Base-by-base conservation (phyloP, 2,113 vertebrate species). In the Vulpes vulpes region DNA sequence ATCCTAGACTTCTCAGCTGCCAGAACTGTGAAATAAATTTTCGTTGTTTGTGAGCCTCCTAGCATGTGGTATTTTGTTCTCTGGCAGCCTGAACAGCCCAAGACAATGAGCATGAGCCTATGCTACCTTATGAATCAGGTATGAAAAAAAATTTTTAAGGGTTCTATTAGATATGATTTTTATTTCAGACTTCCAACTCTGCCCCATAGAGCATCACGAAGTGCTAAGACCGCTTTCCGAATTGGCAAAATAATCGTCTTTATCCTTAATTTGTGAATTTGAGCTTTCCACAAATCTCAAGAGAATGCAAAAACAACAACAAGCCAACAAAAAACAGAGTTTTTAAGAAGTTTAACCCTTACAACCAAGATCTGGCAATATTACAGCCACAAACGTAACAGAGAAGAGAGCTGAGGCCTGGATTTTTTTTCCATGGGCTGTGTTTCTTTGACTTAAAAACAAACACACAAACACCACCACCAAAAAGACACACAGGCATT, bases 341-440 rank as follows among this genome's bases (percentile, higher is more conserved):
- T 53, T 73, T 89, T 69, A 62, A 85, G n/a, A 62, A 85, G n/a
- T 89, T 43, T 69, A 81, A 71, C 78, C 22, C 14, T 94, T 93
- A 76, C 38, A 96, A 8, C 23, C 19, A 69, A 74, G 76, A 79
- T 30, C 69, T 84, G 59, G 76, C 59, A 69, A 64, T 20, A n/a
- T 73, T 8, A 27, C 22, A 16, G 19, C 23, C 69, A 22, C 32
- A 27, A 62, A 74, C 83, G 73, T 35, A 74, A 32, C 53, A 59
- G 32, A 65, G 8, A 60, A 32, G 53, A 15, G 30, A 43, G 14
- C 43, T 78, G 38, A 95, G 22, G 43, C 65, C 38, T 74, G 32
- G 23, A 79, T 91, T n/a, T 92, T 89, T 88, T 89, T 88, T 69
- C 90, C 69, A 65, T 9, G 69, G 55, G 60, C 86, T 82, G 11